Percentiles rank a stretch among this genome's conserved stretches.
Conservation (phyloP, 1,140 invertebrate species). For the Eriocheir sinensis region DNA sequence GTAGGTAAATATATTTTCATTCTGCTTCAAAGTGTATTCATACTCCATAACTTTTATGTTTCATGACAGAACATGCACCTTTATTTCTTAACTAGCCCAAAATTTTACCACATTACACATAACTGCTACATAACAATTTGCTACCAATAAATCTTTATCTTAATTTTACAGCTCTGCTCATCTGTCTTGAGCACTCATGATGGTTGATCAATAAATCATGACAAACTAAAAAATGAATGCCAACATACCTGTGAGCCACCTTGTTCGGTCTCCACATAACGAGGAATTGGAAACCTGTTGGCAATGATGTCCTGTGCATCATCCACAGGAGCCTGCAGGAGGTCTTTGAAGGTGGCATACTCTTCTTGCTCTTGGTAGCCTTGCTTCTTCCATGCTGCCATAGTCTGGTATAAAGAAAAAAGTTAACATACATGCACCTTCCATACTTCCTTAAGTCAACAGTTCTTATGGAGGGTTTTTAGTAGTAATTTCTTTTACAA, state of each 20-base stretch:
- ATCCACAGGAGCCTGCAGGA: constrained; percentile 97
- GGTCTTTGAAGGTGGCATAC: constrained; percentile 98
- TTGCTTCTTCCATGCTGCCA: constrained; percentile 96
- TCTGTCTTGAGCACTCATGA: not conserved
- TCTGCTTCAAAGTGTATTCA: too few relatives aligned
- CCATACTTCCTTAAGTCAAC: not conserved
- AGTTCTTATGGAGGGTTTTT: too few relatives aligned
- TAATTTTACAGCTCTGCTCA: not conserved
- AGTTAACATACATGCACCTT: not conserved
- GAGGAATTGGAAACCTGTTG: constrained; percentile 97
- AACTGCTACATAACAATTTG: not conserved
- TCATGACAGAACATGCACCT: too few relatives aligned
- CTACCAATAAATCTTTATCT: not conserved
- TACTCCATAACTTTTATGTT: too few relatives aligned
- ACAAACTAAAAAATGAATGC: not conserved
- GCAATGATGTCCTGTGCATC: constrained; percentile 98
- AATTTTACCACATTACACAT: not conserved
- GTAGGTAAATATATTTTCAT: too few relatives aligned
- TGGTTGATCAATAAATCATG: too few relatives aligned
- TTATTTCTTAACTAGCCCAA: too few relatives aligned
- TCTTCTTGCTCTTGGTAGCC: constrained; percentile 98
- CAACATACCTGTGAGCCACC: constrained; percentile 91
- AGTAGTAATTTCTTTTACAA: too few relatives aligned
- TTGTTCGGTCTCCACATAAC: constrained; percentile 99
- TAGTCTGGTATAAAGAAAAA: constrained; percentile 87